Percentiles rank a stretch among this genome's conserved stretches.
These are phyloP conservation scores for Meganola albula DNA, from an alignment of 2,888 invertebrate species.

Conservation along the genomic window DNA sequence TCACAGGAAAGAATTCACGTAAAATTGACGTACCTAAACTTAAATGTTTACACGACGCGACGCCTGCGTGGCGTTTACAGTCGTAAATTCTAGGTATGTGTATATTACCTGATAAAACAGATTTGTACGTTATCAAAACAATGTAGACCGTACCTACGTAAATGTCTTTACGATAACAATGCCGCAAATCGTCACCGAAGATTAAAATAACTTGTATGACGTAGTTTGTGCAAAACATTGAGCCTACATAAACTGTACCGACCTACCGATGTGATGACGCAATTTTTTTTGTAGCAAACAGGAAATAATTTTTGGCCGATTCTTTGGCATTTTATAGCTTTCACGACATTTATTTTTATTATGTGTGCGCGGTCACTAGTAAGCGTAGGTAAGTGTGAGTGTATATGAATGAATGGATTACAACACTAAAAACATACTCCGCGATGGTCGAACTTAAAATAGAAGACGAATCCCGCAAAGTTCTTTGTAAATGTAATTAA, in stretches of 20 bases:
- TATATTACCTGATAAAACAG: no score
- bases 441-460: slow-evolving; percentile 67
- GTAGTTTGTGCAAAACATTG: slow-evolving; percentile 19
- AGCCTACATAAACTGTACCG: no score
- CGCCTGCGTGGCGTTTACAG: no score
- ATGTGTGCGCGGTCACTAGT: slow-evolving; percentile 15
- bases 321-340: neutral
- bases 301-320: slow-evolving; percentile 10
- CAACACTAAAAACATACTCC: slow-evolving; percentile 49
- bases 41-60: no score
- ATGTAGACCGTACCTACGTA: slow-evolving; percentile 20
- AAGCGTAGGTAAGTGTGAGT: slow-evolving; percentile 14
- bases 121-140: slow-evolving; percentile 29
- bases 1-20: no score
- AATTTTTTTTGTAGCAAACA: neutral
- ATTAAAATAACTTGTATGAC: slow-evolving; percentile 30
- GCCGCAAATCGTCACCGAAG: slow-evolving; percentile 33
- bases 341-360: slow-evolving; percentile 9
- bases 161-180: slow-evolving; percentile 30
- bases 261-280: neutral
- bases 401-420: slow-evolving; percentile 41
- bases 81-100: no score
- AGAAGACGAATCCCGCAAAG: slow-evolving; percentile 54
- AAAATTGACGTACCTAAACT: no score
- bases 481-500: no score